phyloP scores from a whole-genome alignment of 2,888 invertebrate genomes.

The Diplazon laetatorius region DNA sequence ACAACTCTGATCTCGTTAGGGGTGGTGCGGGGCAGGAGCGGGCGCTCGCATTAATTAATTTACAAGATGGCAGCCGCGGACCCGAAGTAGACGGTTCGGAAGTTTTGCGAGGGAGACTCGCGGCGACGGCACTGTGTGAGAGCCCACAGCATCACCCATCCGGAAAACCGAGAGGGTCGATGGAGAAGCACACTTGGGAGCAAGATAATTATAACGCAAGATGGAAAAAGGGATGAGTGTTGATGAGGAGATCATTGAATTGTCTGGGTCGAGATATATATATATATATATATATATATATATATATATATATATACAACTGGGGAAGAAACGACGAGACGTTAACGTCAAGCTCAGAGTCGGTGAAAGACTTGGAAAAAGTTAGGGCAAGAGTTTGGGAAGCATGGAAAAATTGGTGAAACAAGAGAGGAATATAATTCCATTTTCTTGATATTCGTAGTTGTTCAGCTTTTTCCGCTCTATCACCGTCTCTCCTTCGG shows the following conservation, averaged over 20 bases:
- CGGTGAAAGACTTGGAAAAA: conserved; percentile 45
- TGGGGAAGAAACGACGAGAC: conserved; percentile 58
- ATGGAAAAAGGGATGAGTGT: conserved; percentile 33
- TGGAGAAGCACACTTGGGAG: conserved; percentile 44
- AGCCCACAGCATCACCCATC: conserved; percentile 64
- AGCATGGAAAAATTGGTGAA: no score
- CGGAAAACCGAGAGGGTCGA: conserved; percentile 39
- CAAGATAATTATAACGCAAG: conserved; percentile 48
- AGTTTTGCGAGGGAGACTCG: conserved; percentile 52
- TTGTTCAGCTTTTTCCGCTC: conserved; percentile 66
- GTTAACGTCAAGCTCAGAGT: conserved; percentile 52
- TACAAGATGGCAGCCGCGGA: conserved; percentile 76
- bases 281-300: no score
- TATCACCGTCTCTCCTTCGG: conserved; percentile 24
- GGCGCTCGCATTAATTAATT: conserved; percentile 80
- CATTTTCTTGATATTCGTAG: conserved; percentile 45
- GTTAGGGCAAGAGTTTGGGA: no score
- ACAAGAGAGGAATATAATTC: conserved; percentile 39
- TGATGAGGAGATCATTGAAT: conserved; percentile 44
- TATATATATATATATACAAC: no score
- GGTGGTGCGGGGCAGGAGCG: no score
- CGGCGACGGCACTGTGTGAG: conserved; percentile 62
- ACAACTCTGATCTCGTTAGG: conserved; percentile 81
- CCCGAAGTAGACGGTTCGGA: conserved; percentile 28
- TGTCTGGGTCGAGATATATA: conserved; percentile 45